Percentiles rank a stretch among this genome's conserved stretches.
Conservation (phyloP, 37 sponge, comb jelly and placozoan genomes). For the Ianthella basta region DNA sequence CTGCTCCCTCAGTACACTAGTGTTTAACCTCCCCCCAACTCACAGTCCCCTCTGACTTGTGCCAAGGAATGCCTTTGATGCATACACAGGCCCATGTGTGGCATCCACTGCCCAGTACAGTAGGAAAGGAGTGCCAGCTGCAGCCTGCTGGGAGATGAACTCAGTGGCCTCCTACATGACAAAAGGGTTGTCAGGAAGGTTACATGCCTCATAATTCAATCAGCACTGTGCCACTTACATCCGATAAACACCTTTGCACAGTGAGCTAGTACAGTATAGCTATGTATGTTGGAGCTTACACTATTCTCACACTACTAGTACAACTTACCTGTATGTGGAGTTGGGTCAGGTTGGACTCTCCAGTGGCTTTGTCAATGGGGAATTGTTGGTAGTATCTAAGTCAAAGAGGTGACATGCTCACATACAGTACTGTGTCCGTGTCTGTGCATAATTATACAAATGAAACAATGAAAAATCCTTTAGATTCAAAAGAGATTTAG, state of each 20-base stretch:
- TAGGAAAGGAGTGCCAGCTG: slow-evolving; percentile 72
- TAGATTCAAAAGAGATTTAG: too few relatives aligned
- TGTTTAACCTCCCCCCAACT: slow-evolving; percentile 1
- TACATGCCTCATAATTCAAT: too few relatives aligned
- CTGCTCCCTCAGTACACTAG: too few relatives aligned
- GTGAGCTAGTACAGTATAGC: too few relatives aligned
- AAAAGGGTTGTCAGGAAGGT: too few relatives aligned
- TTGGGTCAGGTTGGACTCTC: slow-evolving; percentile 81
- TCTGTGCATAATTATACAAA: too few relatives aligned
- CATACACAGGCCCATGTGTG: slow-evolving; percentile 80
- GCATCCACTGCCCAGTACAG: slow-evolving; percentile 89
- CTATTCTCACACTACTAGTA: neutral
- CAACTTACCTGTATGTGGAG: slow-evolving; percentile 56
- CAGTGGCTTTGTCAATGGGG: slow-evolving; percentile 56
- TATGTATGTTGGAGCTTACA: too few relatives aligned
- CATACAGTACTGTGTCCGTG: too few relatives aligned
- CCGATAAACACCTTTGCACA: too few relatives aligned
- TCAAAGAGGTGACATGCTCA: too few relatives aligned
- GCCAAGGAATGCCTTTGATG: slow-evolving; percentile 73
- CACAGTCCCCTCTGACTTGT: slow-evolving; percentile 79
- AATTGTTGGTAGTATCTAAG: slow-evolving; percentile 73
- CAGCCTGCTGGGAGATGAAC: slow-evolving; percentile 45
- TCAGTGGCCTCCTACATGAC: slow-evolving; percentile 36
- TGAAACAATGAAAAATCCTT: too few relatives aligned
- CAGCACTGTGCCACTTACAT: too few relatives aligned